phyloP scores from a whole-genome alignment of 2,113 vertebrate genomes.

The Microtus pennsylvanicus region DNA sequence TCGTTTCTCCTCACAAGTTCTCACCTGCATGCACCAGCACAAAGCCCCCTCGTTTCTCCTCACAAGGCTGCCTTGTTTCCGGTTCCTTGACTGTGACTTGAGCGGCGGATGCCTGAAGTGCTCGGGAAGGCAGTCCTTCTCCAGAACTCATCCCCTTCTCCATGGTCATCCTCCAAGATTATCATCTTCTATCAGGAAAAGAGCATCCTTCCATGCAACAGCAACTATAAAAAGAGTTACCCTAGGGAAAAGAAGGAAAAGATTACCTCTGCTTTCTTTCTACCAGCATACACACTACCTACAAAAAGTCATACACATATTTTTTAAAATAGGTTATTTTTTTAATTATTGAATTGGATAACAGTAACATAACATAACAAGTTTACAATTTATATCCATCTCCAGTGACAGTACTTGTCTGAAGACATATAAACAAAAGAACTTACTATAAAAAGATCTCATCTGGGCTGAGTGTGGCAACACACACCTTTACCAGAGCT shows the following conservation, averaged over 20 bases:
- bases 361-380: constrained; percentile 45
- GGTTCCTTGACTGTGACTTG: constrained; percentile 86
- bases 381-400: constrained; percentile 59
- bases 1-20: too few relatives aligned
- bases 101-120: constrained; percentile 86
- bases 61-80: constrained; percentile 85
- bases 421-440: constrained; percentile 49
- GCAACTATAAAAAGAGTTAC: constrained; percentile 77
- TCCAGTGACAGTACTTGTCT: constrained; percentile 27
- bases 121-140: constrained; percentile 88
- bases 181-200: constrained; percentile 87
- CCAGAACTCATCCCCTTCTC: constrained; percentile 89
- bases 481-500: neutral
- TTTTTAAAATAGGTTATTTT: neutral
- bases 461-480: neutral
- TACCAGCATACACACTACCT: neutral
- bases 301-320: constrained; percentile 62
- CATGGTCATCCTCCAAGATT: constrained; percentile 86
- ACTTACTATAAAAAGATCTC: neutral
- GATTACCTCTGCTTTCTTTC: constrained; percentile 55
- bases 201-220: constrained; percentile 84
- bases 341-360: constrained; percentile 50
- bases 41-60: constrained; percentile 92
- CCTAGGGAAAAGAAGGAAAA: constrained; percentile 83
- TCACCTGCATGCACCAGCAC: constrained; percentile 99